Base-by-base conservation (phyloP, 2,113 vertebrate genomes). In the Pogona vitticeps region DNA sequence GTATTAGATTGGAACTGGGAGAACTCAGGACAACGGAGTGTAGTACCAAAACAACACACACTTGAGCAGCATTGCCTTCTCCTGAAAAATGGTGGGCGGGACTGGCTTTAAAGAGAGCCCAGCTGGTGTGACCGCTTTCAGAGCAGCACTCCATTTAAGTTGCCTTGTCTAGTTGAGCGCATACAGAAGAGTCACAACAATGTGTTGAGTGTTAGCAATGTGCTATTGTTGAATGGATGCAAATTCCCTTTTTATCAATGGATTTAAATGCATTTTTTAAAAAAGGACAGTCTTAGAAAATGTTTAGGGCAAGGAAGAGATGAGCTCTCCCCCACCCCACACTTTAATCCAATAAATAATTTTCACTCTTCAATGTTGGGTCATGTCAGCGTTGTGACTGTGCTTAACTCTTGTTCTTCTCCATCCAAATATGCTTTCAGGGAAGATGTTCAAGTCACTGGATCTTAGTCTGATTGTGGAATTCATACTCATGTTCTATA, bases 401-500 rank as follows among this genome's bases (percentile, higher is more conserved):
- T 1, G 0, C 17, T 89, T 67, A 59, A 91, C 3, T 82, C 56
- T 88, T 75, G 38, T 4, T 81, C 46, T 84, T 89, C 13, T 86
- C 18, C 10, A 80, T 65, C 28, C 71, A 88, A 73, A 56, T 78
- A 67, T 88, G 83, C 88, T 86, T 91, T 28, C 93, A 99, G 98
- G 98, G 42, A 99, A 99, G 95, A 99, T 99, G 98, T 99, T 99
- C 91, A 99, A 99, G 93, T 98, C 99, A 0, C 89, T 98, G 94
- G 99, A 99, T 93, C 96, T 99, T 92, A 99, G 98, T 73, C 96
- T 99, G 91, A 99, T 99, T 9, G 99, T 99, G 90, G 98, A 99
- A 95, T 99, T 99, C 94, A 98, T 99, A 94, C 96, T 99, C 76
- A 99, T 99, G 99, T 99, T 99, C 96, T 99, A 99, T 95, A 99